Evolutionary conservation across 2,797 vertebrate genomes (phyloP).

Genomic region (Arnoldichthys spilopterus): DNA sequence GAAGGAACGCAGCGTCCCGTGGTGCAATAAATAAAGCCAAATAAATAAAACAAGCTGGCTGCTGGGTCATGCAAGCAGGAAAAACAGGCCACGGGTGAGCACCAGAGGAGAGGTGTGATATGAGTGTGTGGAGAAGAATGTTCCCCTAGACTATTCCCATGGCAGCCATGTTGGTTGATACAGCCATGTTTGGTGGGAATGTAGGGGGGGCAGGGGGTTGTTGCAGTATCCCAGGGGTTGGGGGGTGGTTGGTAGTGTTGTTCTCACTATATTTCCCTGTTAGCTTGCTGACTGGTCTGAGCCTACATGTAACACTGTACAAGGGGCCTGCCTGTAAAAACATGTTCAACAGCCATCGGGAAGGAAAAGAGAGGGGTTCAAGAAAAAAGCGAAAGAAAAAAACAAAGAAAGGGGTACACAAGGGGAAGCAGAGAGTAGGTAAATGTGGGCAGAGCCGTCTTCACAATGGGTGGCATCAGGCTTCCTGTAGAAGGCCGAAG

Average conservation of each 20-base stretch:
- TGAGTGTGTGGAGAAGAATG: conserved; percentile 25
- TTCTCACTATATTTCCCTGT: conserved; percentile 33
- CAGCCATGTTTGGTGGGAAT: conserved; percentile 34
- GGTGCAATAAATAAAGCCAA: conserved; percentile 43
- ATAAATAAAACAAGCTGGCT: conserved; percentile 46
- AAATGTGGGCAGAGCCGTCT: conserved; percentile 50
- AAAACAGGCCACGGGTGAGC: conserved; percentile 8
- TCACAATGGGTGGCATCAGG: conserved; percentile 63
- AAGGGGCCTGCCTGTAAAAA: conserved; percentile 55
- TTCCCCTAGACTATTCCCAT: conserved; percentile 41
- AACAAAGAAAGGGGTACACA: conserved; percentile 37
- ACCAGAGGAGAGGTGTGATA: conserved; percentile 30
- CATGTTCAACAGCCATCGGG: conserved; percentile 51
- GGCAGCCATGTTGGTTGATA: conserved; percentile 33
- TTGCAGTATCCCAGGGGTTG: conserved; percentile 18
- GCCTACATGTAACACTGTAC: conserved; percentile 38
- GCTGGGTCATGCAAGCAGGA: conserved; percentile 30
- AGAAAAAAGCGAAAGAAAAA: conserved; percentile 39
- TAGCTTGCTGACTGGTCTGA: conserved; percentile 29
- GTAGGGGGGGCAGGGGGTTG: neutral
- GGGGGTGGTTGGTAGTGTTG: conserved; percentile 14
- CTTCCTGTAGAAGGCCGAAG: conserved; percentile 53
- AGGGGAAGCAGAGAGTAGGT: conserved; percentile 50
- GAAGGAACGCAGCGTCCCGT: conserved; percentile 31
- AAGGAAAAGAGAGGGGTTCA: conserved; percentile 34